Conservation (phyloP, 2,888 invertebrate genomes). For the Theretra japonica region DNA sequence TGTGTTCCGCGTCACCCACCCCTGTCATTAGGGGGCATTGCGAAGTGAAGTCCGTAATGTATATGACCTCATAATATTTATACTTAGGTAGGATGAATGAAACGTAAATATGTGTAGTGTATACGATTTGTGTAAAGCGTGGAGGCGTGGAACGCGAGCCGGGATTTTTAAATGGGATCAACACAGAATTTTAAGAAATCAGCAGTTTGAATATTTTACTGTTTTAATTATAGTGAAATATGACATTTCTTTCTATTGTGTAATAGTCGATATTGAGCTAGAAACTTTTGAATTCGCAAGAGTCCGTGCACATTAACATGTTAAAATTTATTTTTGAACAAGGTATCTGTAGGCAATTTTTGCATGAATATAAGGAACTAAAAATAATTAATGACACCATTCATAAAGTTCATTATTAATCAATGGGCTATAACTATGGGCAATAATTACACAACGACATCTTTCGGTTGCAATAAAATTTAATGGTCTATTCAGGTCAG, state of each 20-base stretch:
- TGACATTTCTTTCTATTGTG: too few species aligned
- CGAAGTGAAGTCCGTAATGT: not conserved
- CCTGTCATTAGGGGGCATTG: not conserved
- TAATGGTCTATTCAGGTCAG: conserved; percentile 24
- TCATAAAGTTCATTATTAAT: not conserved
- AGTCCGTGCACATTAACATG: too few species aligned
- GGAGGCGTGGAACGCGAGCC: not conserved
- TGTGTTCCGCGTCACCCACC: not conserved
- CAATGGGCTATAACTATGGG: not conserved
- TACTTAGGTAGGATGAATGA: not conserved
- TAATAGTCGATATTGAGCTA: too few species aligned
- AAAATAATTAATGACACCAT: not conserved
- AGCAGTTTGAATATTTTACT: too few species aligned
- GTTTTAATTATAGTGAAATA: too few species aligned
- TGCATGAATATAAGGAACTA: too few species aligned
- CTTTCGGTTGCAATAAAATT: conserved; percentile 27
- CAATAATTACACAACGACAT: conserved; percentile 12
- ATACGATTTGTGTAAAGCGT: not conserved
- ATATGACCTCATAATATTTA: not conserved
- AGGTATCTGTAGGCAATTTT: too few species aligned
- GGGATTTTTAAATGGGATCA: not conserved
- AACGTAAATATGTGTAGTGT: not conserved
- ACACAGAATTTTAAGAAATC: too few species aligned
- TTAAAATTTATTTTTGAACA: too few species aligned
- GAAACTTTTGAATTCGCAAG: too few species aligned